Conservation (phyloP, 1,140 invertebrate species). For the Drosophila persimilis region DNA sequence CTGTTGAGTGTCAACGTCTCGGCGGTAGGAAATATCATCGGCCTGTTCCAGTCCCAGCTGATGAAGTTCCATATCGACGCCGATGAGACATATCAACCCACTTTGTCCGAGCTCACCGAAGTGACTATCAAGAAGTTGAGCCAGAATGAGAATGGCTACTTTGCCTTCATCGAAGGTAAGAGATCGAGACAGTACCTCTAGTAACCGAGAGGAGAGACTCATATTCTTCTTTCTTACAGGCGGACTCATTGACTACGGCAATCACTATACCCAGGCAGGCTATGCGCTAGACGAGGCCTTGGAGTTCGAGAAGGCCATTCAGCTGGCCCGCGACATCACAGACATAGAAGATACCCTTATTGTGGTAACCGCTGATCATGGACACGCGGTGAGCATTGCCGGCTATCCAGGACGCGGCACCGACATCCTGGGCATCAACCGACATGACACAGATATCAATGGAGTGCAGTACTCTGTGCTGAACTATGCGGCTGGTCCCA, state of each 20-base stretch:
- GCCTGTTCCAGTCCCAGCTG: slow-evolving; percentile 84
- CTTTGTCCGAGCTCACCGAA: slow-evolving; percentile 90
- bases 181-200: neutral
- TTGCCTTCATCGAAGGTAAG: slow-evolving; percentile 86
- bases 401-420: slow-evolving; percentile 89
- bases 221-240: slow-evolving; percentile 9
- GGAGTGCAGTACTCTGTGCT: slow-evolving; percentile 86
- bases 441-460: slow-evolving; percentile 62
- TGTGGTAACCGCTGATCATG: slow-evolving; percentile 88
- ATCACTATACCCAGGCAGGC: slow-evolving; percentile 86
- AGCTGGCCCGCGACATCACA: slow-evolving; percentile 85
- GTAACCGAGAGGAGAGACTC: neutral
- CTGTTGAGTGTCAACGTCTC: slow-evolving; percentile 77
- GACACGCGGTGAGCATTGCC: slow-evolving; percentile 87
- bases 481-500: slow-evolving; percentile 87
- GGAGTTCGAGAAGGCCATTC: slow-evolving; percentile 87
- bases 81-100: slow-evolving; percentile 86
- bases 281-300: slow-evolving; percentile 88
- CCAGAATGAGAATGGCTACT: slow-evolving; percentile 87
- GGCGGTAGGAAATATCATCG: slow-evolving; percentile 74
- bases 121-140: slow-evolving; percentile 89
- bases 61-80: slow-evolving; percentile 84
- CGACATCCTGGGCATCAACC: slow-evolving; percentile 85
- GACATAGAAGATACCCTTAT: slow-evolving; percentile 86
- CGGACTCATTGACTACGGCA: slow-evolving; percentile 89